Conservation (phyloP, 2,888 invertebrate genomes). For the Troilus luridus region DNA sequence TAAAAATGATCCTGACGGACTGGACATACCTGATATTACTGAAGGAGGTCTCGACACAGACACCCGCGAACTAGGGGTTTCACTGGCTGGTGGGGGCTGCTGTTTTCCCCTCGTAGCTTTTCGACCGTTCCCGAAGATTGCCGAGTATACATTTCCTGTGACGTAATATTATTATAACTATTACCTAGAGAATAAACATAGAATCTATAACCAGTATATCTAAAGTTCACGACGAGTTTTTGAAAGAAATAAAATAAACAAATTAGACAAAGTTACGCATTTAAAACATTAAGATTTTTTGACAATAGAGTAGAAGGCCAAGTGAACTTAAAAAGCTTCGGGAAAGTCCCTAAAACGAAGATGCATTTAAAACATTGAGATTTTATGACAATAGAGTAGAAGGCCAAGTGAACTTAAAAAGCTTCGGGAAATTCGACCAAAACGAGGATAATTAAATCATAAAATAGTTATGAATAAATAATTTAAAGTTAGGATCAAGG, state of each 20-base stretch:
- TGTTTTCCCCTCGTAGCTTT: not conserved
- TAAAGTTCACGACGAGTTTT: not conserved
- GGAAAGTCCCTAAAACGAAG: too few relatives aligned
- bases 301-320: not conserved
- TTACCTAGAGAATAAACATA: not conserved
- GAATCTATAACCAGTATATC: not conserved
- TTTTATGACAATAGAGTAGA: not conserved
- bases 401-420: too few relatives aligned
- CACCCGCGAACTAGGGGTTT: conserved; percentile 35
- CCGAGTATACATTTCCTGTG: not conserved
- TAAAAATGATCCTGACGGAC: conserved; percentile 1
- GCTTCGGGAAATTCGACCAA: too few relatives aligned
- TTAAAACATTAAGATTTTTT: not conserved
- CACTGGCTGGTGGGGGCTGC: conserved; percentile 47
- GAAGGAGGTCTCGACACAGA: conserved; percentile 55
- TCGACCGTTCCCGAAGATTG: not conserved
- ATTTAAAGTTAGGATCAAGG: too few relatives aligned
- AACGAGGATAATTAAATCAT: not conserved
- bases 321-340: too few relatives aligned
- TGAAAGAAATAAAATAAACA: not conserved
- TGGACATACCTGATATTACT: conserved; percentile 53
- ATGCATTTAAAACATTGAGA: not conserved
- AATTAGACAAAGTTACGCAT: not conserved
- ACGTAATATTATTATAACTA: not conserved
- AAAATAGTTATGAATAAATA: too few relatives aligned